Evolutionary conservation across 2,113 vertebrate species (phyloP), one percentile per base, ranked within the genome.

Genomic region (Tylochromis polylepis): DNA sequence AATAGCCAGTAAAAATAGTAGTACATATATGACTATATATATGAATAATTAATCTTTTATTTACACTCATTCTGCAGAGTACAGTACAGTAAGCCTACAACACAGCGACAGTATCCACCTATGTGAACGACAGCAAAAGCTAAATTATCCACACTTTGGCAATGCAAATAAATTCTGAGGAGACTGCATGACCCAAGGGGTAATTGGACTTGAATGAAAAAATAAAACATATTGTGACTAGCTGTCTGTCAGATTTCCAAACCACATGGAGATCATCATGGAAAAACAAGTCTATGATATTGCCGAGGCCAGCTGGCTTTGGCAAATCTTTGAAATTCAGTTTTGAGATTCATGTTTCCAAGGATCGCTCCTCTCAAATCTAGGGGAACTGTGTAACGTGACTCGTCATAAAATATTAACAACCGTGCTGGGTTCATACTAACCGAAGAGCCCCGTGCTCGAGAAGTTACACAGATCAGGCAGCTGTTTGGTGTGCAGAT

Each of bases 371-470:
- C 67, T 85, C 65, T 88, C 31, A 92, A 81, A 91, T 92, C 85
- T 78, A 90, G 84, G 81, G 60, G 67, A 89, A 83, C 83, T 72
- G 79, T 67, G 95, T 95, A 96, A 96, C 41, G 72, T 82, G 95
- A 96, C 82, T 90, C 95, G 34, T 93, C 88, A 94, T 96, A 12
- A 96, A 96, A 95, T 93, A 96, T 96, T 96, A 89, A 96, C 83
- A 65, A 70, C 55, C 5, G 41, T 3, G 15, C 84, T 60, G 58
- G 81, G 89, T 81, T 82, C 81, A 41, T 16, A 65, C 59, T 83
- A 85, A 77, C 53, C 16, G 51, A 31, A 77, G 72, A 31, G 46
- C 46, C 72, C 29, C 4, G 18, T 0, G 27, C 72, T 77, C 18
- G 1, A 77, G 29, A 77, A 31, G 70, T 77, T 77, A 46, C 72